Percentiles rank a stretch among this genome's conserved stretches.
Conservation (phyloP, 2,113 vertebrate genomes). For the Typhlomys cinereus region DNA sequence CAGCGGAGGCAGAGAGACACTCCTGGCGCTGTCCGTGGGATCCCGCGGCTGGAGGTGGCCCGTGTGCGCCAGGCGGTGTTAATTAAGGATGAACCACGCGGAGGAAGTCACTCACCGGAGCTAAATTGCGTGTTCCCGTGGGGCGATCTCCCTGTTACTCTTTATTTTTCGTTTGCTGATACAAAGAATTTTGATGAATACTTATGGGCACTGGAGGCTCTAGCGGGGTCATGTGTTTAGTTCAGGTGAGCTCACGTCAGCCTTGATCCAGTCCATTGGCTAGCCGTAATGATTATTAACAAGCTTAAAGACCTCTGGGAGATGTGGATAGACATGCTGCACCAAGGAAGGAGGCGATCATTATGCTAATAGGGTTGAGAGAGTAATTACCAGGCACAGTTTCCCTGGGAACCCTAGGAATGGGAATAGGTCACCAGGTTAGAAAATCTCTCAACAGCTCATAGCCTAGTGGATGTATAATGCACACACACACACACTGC, state of each 20-base stretch:
- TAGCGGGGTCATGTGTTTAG: conserved; percentile 94
- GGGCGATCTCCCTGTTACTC: conserved; percentile 54
- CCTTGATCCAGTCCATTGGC: conserved; percentile 96
- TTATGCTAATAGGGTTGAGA: conserved; percentile 94
- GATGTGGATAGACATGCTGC: conserved; percentile 92
- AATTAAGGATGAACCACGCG: not conserved
- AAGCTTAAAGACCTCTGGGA: conserved; percentile 98
- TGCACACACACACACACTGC: not conserved
- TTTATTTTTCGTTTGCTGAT: conserved; percentile 76
- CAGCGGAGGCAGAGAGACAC: not conserved
- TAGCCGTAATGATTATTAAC: conserved; percentile 99
- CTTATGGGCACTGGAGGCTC: conserved; percentile 77
- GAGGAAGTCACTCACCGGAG: conserved; percentile 48
- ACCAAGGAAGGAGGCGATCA: conserved; percentile 91
- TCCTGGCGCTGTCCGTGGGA: not conserved
- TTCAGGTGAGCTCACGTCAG: conserved; percentile 99
- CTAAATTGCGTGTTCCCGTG: conserved; percentile 29
- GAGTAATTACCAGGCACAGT: conserved; percentile 92
- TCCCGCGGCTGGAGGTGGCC: not conserved
- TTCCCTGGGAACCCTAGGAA: conserved; percentile 91
- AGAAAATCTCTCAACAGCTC: conserved; percentile 85
- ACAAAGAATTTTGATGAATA: conserved; percentile 75
- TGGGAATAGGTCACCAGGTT: conserved; percentile 88
- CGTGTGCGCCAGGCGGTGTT: conserved; percentile 19
- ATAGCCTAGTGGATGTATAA: not conserved